A percentile compares a stretch with the other conserved stretches of the same genome.
phyloP scores from a whole-genome alignment of 2,113 vertebrate species.

The Mormoops blainvillei region DNA sequence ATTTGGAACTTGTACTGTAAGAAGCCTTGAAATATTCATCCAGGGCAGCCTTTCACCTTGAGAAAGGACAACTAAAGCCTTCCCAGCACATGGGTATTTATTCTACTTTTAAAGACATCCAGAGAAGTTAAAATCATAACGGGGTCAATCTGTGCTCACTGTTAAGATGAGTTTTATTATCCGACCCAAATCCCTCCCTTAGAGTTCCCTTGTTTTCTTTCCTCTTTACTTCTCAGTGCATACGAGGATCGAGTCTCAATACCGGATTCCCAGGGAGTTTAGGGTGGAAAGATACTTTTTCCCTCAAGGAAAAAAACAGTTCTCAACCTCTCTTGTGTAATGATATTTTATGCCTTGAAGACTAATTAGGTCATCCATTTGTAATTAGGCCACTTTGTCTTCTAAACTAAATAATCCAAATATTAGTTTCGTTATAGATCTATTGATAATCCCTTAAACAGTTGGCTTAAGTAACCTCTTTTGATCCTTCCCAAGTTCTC shows the following conservation, averaged over 20 bases:
- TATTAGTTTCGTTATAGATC: neutral
- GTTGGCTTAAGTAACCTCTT: neutral
- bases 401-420: slow-evolving; percentile 24
- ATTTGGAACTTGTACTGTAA: neutral
- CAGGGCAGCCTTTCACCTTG: neutral
- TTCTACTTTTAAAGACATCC: neutral
- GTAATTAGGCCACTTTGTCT: slow-evolving; percentile 46
- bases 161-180: neutral
- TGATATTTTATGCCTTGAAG: slow-evolving; percentile 20
- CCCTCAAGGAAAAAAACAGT: slow-evolving; percentile 34
- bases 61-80: neutral
- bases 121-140: neutral
- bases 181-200: neutral
- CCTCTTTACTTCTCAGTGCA: neutral
- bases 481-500: neutral
- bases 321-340: slow-evolving; percentile 12
- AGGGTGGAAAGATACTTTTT: neutral
- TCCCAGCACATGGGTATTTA: neutral
- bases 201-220: neutral
- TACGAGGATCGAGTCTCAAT: neutral
- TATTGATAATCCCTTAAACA: slow-evolving; percentile 25
- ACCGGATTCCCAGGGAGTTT: neutral
- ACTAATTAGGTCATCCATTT: slow-evolving; percentile 54
- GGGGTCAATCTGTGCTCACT: neutral
- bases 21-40: neutral